phyloP scores from a whole-genome alignment of 2,888 invertebrate species.

The Mesodorylaimus sp. region DNA sequence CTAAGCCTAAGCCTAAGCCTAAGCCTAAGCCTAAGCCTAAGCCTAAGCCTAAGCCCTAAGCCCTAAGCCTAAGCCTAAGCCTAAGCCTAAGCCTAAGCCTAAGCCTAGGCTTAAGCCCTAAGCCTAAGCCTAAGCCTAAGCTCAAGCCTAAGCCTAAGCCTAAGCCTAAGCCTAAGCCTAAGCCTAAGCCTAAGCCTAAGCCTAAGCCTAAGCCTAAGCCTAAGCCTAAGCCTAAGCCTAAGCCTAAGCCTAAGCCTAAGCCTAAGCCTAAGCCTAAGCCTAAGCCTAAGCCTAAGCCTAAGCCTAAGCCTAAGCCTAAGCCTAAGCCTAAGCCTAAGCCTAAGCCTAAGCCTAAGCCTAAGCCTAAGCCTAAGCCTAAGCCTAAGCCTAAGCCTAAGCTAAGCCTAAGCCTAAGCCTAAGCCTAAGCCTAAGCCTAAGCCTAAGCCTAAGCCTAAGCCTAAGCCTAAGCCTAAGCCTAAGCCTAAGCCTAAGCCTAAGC shows the following conservation, averaged over 20 bases:
- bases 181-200: constrained; percentile 14
- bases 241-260: too few species aligned
- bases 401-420: too few species aligned
- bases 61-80: constrained; percentile 16
- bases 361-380: too few species aligned
- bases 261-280: constrained; percentile 11
- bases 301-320: constrained; percentile 11
- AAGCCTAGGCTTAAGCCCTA: constrained; percentile 13
- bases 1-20: too few species aligned
- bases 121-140: constrained; percentile 12
- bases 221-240: constrained; percentile 13
- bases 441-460: too few species aligned
- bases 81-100: constrained; percentile 14
- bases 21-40: neutral
- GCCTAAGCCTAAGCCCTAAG: constrained; percentile 12
- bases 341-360: too few species aligned
- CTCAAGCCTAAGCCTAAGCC: constrained; percentile 12
- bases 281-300: constrained; percentile 11
- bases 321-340: constrained; percentile 12
- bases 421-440: too few species aligned
- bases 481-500: constrained; percentile 13
- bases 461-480: too few species aligned
- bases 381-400: too few species aligned
- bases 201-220: too few species aligned
- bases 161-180: constrained; percentile 14